These are phyloP conservation scores for Zonitis immaculata DNA, from an alignment of 2,888 invertebrate species.

Conservation along the genomic window DNA sequence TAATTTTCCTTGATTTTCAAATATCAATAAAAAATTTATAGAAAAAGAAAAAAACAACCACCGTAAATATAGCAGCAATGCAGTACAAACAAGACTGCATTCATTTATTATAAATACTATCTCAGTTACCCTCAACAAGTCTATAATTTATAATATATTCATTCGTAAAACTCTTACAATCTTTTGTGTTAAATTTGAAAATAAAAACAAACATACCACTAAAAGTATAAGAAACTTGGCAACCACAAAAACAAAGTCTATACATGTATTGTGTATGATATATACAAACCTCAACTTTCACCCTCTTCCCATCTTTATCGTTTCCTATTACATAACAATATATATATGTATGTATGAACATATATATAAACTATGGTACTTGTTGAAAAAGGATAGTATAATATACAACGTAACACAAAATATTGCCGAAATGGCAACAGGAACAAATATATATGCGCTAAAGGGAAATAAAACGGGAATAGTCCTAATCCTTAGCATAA, in stretches of 20 bases:
- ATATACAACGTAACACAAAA: slow-evolving; percentile 16
- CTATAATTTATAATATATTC: slow-evolving; percentile 20
- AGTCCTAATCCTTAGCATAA: slow-evolving; percentile 29
- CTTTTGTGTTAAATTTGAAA: slow-evolving; percentile 13
- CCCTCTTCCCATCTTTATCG: background rate
- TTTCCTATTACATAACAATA: background rate
- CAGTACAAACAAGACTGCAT: background rate
- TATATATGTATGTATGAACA: background rate
- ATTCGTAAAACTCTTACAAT: slow-evolving; percentile 17
- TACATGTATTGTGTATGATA: slow-evolving; percentile 9
- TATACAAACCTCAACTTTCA: slow-evolving; percentile 6
- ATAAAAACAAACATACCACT: too few species aligned
- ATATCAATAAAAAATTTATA: background rate
- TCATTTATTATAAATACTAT: background rate
- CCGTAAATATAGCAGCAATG: background rate
- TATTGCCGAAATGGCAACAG: slow-evolving; percentile 10
- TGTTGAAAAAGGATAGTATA: slow-evolving; percentile 6
- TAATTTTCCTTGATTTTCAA: too few species aligned
- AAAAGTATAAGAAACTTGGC: slow-evolving; percentile 18
- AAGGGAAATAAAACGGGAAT: slow-evolving; percentile 24
- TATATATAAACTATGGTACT: background rate
- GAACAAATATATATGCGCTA: slow-evolving; percentile 13
- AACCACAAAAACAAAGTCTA: slow-evolving; percentile 12
- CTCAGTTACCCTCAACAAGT: slow-evolving; percentile 20
- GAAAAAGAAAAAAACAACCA: too few species aligned